Evolutionary conservation across 2,113 vertebrate species (phyloP), one percentile per base, ranked within the genome.

Genomic region (Merops nubicus): DNA sequence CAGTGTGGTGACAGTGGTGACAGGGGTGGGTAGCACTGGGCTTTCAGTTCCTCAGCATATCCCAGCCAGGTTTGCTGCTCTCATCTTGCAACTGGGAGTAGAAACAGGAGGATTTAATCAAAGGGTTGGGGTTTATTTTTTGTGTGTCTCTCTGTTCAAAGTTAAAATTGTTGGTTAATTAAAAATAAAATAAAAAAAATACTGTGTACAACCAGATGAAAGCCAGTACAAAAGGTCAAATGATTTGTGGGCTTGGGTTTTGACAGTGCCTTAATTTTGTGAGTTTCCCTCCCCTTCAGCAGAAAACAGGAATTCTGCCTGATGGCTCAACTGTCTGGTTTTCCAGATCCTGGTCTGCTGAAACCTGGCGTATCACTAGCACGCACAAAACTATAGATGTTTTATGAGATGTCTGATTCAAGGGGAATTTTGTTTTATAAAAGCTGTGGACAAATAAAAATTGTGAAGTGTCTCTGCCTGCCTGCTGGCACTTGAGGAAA

Each of bases 251-350:
- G 34, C 33, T 88, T 82, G 83, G 79, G 63, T 74, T 91, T 85
- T 86, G 92, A 93, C 90, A 97, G 95, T 96, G 94, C 96, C 95
- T 96, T 97, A 96, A 80, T 90, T 91, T 57, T 80, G 80, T 91
- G 85, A 68, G 68, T 89, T 89, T 92, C 21, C 69, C 69, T 93
- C 73, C 65, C 73, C 15, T 85, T 33, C 60, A 67, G 70, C 1
- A 74, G 54, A 28, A 73, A 85, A 17, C 21, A 63, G 74, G 51
- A 62, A 22, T 82, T 89, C 47, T 77, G 21, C 79, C 92, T 62
- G 72, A 8, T 64, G 80, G 6, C 53, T 57, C 34, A 25, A 4
- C 50, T 28, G 62, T 11, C 50, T 80, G 76, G 8, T 79, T 72
- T 86, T 92, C 84, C 83, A 93, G 67, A 18, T 63, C 11, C 64